Percentiles rank a stretch among this genome's conserved stretches.
These are phyloP conservation scores for Sitta carolinensis DNA, from an alignment of 2,797 vertebrate species.

Conservation along the genomic window DNA sequence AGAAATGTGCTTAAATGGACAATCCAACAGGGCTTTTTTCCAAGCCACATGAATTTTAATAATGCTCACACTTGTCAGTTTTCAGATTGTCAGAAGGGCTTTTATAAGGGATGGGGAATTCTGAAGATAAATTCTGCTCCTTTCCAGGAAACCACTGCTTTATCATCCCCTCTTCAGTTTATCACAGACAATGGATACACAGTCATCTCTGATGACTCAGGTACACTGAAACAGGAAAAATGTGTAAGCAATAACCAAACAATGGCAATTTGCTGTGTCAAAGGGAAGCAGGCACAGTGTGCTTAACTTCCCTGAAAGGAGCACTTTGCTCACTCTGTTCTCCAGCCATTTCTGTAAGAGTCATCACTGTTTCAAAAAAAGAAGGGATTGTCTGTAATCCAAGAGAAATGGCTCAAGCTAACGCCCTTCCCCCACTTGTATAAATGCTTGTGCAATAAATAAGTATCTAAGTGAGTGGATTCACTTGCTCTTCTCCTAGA, in stretches of 20 bases:
- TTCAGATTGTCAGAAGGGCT: background rate
- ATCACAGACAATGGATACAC: background rate
- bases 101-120: background rate
- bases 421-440: fast-evolving
- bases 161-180: background rate
- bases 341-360: background rate
- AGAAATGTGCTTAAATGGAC: slow-evolving; percentile 15
- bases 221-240: background rate
- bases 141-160: background rate
- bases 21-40: background rate
- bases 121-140: slow-evolving; percentile 15
- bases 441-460: background rate
- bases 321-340: background rate
- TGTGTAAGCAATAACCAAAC: background rate
- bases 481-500: background rate
- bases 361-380: background rate
- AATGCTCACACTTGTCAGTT: background rate
- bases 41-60: background rate
- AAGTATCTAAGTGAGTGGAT: background rate
- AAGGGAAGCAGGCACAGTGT: background rate
- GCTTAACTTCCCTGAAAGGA: background rate
- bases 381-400: background rate
- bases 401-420: background rate
- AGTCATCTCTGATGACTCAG: background rate
- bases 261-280: background rate